Evolutionary conservation across 2,888 invertebrate genomes (phyloP), one percentile per base, ranked within the genome.

Genomic region (Yponomeuta plumbellus): DNA sequence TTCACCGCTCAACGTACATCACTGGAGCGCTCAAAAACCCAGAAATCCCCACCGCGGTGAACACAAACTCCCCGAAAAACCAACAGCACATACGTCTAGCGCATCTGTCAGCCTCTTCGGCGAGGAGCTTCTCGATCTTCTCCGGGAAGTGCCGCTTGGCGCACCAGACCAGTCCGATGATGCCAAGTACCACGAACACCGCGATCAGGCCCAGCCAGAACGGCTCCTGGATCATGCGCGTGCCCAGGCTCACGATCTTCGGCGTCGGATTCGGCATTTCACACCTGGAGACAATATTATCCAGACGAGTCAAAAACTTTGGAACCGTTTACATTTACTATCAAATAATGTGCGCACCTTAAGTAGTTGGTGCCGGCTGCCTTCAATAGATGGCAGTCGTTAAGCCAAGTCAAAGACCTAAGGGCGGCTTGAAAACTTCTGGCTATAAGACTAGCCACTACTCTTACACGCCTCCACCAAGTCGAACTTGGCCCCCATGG

Each of bases 141-240:
- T 96, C 96, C 0, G 96, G 96, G 81, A 97, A 97, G 84, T 96
- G 96, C 65, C 96, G 89, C 79, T 96, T 96, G 72, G 96, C 95
- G 80, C 96, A 96, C 95, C 96, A 96, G 21, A 96, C 93, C 65
- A 96, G 87, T 20, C 96, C 96, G 71, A 97, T 95, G 70, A 95
- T 92, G 65, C 94, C 94, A 75, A 97, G 92, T 0, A 97, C 96
- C 11, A 95, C 93, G 75, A 95, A 94, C 0, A 97, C 96, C 0
- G 97, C 96, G 80, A 97, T 95, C 57, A 97, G 92, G 0, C 97
- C 97, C 61, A 97, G 90, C 97, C 97, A 97, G 83, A 97, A 97
- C 0, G 97, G 97, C 80, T 97, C 97, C 74, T 96, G 95, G 40
- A 97, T 88, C 95, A 97, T 96, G 34, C 96, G 90, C 73, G 96